Conservation (phyloP, 2,113 vertebrate species). For the Argyrosomus japonicus region DNA sequence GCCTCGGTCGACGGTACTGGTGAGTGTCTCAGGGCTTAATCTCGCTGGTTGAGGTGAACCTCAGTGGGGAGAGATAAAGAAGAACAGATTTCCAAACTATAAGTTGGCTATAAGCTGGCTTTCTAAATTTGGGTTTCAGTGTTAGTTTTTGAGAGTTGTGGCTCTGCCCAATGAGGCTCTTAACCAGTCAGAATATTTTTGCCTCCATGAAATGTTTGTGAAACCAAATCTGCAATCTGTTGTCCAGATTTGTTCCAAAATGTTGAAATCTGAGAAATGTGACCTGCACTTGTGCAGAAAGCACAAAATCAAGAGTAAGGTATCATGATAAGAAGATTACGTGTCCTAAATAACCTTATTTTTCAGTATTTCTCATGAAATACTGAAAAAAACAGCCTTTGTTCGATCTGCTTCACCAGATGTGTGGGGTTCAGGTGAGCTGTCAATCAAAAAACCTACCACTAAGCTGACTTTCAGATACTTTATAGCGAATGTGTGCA, state of each 20-base stretch:
- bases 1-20: constrained; percentile 95
- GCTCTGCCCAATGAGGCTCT: background rate
- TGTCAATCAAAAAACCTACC: constrained; percentile 53
- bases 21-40: constrained; percentile 77
- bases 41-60: background rate
- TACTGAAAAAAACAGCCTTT: constrained; percentile 10
- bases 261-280: background rate
- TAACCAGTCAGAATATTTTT: background rate
- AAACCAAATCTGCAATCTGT: constrained; percentile 11
- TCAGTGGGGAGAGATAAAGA: background rate
- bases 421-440: constrained; percentile 68
- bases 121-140: background rate
- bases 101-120: background rate
- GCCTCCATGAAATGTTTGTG: constrained; percentile 3
- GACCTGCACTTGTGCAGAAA: background rate
- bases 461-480: constrained; percentile 48
- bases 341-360: no score
- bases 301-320: background rate
- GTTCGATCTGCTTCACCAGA: constrained; percentile 28
- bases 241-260: background rate
- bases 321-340: background rate
- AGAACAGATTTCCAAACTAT: background rate
- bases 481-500: constrained; percentile 65
- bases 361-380: no score
- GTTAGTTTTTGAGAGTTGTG: background rate